Base-by-base conservation (phyloP, 1,140 invertebrate species). In the Eurosta solidaginis region DNA sequence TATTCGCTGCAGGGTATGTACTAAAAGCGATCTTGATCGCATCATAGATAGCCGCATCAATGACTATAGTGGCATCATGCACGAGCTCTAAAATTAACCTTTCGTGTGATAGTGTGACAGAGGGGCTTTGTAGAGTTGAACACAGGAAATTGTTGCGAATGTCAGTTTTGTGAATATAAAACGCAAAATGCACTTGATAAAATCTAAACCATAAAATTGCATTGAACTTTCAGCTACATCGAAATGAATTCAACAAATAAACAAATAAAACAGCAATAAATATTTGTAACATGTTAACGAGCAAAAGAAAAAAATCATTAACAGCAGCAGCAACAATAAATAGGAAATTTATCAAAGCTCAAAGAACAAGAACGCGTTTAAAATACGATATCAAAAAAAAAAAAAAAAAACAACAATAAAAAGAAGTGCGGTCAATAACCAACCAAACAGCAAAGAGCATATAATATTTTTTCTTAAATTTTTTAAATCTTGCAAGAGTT, bases 131-230 rank as follows among this genome's bases (percentile, higher is more conserved):
- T 68, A 20, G 59, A 68, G 33, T 20, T 33, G n/a, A 68, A 68
- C 59, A 68, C 59, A 68, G 59, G 59, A 68, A 68, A 68, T 68
- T n/a, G 59, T 68, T 68, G 59, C 59, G 40, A 68, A 68, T 68
- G 59, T 68, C 59, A 68, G 59, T 68, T 68, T 68, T 29, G 59
- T 33, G 59, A 68, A 68, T 20, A 68, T 68, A 68, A 68, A 68
- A 68, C 59, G 59, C 59, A 33, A 68, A 29, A 68, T 40, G 59
- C 5, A 22, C 36, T 68, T 68, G 59, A 68, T 68, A 68, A 68
- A 68, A 68, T 68, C 59, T 68, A 68, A 42, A 68, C 59, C 33
- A 68, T 68, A 68, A 68, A 68, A 25, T 17, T 52, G 20, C n/a
- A 52, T 25, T 52, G 49, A 20, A 52, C n/a, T 22, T n/a, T n/a